Evolutionary conservation across 2,888 invertebrate genomes (phyloP).

Genomic region (Bombyx huttoni): DNA sequence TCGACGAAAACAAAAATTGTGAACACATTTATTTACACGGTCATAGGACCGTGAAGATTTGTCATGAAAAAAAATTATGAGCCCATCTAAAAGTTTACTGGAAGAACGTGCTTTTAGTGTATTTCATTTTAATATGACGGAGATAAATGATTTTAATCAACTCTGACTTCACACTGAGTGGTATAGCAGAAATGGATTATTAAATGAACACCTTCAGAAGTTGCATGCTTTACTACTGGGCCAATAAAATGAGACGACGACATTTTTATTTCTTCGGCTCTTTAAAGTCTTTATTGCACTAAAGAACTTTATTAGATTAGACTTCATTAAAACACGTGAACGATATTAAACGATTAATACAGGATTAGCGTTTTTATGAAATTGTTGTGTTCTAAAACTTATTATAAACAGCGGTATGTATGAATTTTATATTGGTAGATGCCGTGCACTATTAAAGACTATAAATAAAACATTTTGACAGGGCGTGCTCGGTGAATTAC

Average conservation of each 20-base stretch:
- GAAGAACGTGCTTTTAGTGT: neutral
- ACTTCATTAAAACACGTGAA: too few relatives aligned
- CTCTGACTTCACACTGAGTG: slow-evolving; percentile 12
- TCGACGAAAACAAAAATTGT: slow-evolving; percentile 54
- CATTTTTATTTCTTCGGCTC: slow-evolving; percentile 30
- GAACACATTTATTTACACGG: slow-evolving; percentile 53
- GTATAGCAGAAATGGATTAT: slow-evolving; percentile 29
- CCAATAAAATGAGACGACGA: slow-evolving; percentile 38
- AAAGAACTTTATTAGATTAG: slow-evolving; percentile 28
- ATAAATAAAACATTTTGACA: slow-evolving; percentile 1
- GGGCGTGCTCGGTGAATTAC: neutral
- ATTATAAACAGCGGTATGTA: neutral
- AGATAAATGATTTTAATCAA: slow-evolving; percentile 6
- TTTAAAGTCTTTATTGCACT: slow-evolving; percentile 32
- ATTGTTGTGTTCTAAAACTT: neutral
- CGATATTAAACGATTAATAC: too few relatives aligned
- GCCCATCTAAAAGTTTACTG: slow-evolving; percentile 26
- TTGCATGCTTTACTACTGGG: slow-evolving; percentile 38
- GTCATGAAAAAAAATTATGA: slow-evolving; percentile 42
- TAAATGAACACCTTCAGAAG: slow-evolving; percentile 25
- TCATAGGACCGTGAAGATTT: slow-evolving; percentile 49
- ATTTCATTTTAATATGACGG: slow-evolving; percentile 13
- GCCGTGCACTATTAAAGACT: neutral
- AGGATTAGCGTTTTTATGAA: too few relatives aligned
- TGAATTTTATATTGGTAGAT: neutral